Conservation (phyloP, 2,888 invertebrate species). For the Coenonympha glycerion region DNA sequence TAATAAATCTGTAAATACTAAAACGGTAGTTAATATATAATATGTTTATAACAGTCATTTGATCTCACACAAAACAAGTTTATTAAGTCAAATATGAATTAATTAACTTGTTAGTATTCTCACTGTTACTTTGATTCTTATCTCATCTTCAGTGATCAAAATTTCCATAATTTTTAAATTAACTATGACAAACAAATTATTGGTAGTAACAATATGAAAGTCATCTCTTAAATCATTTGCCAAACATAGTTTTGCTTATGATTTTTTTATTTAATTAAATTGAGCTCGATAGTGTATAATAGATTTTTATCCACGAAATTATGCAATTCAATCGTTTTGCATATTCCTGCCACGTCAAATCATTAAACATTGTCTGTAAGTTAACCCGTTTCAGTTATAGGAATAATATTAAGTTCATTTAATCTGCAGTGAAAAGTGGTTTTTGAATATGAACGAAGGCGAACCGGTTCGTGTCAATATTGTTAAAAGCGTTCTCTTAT, state of each 20-base stretch:
- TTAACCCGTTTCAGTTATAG: neutral
- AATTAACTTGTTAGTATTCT: neutral
- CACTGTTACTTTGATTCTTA: neutral
- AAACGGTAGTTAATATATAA: neutral
- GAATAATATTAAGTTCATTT: neutral
- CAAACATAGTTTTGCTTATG: neutral
- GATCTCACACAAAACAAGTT: neutral
- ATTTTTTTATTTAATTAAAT: neutral
- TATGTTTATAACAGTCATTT: constrained; percentile 2
- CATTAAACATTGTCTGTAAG: neutral
- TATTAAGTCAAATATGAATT: neutral
- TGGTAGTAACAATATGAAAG: neutral
- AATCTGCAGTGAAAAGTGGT: neutral
- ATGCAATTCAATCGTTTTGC: neutral
- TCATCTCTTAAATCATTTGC: neutral
- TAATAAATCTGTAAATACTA: neutral
- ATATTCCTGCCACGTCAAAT: neutral
- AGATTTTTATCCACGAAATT: neutral
- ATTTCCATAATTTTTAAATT: constrained; percentile 1
- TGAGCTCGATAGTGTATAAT: neutral
- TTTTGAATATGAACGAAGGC: constrained; percentile 14
- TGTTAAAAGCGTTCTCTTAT: constrained; percentile 1
- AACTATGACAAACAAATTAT: neutral
- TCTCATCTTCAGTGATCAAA: neutral
- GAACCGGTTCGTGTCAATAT: constrained; percentile 14